These are phyloP conservation scores for Rhysida immarginata DNA, from an alignment of 1,140 invertebrate species.

Conservation along the genomic window DNA sequence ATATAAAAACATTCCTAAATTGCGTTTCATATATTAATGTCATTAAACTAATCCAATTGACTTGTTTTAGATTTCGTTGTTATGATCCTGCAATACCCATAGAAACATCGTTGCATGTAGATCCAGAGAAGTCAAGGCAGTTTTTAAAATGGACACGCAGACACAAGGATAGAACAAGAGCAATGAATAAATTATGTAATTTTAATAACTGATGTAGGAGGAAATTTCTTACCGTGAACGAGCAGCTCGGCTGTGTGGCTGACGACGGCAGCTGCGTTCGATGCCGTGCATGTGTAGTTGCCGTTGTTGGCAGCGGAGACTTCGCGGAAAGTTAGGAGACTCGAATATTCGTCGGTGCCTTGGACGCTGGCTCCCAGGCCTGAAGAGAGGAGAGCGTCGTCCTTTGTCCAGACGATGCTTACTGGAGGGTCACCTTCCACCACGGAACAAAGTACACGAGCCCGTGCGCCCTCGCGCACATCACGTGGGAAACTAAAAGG, in stretches of 20 bases:
- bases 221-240: constrained; percentile 31
- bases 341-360: constrained; percentile 68
- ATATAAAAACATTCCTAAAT: too few relatives aligned
- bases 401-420: constrained; percentile 55
- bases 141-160: too few relatives aligned
- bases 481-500: constrained; percentile 27
- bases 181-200: too few relatives aligned
- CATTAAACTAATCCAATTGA: too few relatives aligned
- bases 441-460: constrained; percentile 71
- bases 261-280: constrained; percentile 48
- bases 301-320: constrained; percentile 64
- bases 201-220: too few relatives aligned
- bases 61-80: too few relatives aligned
- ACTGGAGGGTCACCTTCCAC: constrained; percentile 87
- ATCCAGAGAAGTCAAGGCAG: too few relatives aligned
- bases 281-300: constrained; percentile 76
- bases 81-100: too few relatives aligned
- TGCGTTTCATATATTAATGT: too few relatives aligned
- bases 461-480: constrained; percentile 30
- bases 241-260: constrained; percentile 28
- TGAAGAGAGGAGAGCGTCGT: constrained; percentile 42
- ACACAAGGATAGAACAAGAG: too few relatives aligned
- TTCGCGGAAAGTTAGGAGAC: constrained; percentile 70
- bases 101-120: too few relatives aligned
- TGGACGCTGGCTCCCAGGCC: constrained; percentile 40